These are phyloP conservation scores for Araneus ventricosus DNA, from an alignment of 1,140 invertebrate genomes.

Conservation along the genomic window DNA sequence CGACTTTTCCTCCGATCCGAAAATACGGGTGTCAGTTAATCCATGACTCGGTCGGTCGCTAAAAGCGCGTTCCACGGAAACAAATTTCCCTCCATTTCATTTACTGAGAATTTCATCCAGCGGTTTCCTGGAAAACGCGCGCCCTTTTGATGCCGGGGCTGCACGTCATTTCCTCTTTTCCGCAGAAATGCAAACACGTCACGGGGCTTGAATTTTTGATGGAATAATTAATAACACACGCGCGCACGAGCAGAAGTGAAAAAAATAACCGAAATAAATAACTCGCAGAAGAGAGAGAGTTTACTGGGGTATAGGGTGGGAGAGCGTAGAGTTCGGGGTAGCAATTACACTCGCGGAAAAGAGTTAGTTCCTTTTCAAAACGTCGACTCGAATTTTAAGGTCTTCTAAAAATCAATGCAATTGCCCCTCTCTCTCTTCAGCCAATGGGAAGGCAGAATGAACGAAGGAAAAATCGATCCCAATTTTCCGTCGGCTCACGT, in stretches of 20 bases:
- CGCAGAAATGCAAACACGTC: background rate
- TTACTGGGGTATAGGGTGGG: background rate
- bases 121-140: slow-evolving; percentile 4
- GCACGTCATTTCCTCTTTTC: slow-evolving; percentile 6
- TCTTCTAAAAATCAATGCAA: slow-evolving; percentile 36
- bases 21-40: background rate
- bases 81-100: background rate
- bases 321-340: background rate
- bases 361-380: slow-evolving; percentile 35
- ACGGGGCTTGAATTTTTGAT: slow-evolving; percentile 7
- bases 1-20: no score
- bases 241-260: background rate
- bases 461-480: slow-evolving; percentile 50
- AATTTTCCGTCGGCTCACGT: slow-evolving; percentile 53
- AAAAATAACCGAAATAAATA: background rate
- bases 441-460: background rate
- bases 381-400: slow-evolving; percentile 33
- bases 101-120: background rate
- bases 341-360: slow-evolving; percentile 33
- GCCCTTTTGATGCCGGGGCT: background rate
- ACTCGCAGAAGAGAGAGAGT: background rate
- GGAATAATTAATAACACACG: slow-evolving; percentile 27
- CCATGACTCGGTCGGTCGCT: background rate
- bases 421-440: slow-evolving; percentile 14
- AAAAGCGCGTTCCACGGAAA: background rate